A percentile compares a stretch with the other conserved stretches of the same genome.
Evolutionary conservation across 1,140 invertebrate species (phyloP).

Genomic region (Drosophila elegans): DNA sequence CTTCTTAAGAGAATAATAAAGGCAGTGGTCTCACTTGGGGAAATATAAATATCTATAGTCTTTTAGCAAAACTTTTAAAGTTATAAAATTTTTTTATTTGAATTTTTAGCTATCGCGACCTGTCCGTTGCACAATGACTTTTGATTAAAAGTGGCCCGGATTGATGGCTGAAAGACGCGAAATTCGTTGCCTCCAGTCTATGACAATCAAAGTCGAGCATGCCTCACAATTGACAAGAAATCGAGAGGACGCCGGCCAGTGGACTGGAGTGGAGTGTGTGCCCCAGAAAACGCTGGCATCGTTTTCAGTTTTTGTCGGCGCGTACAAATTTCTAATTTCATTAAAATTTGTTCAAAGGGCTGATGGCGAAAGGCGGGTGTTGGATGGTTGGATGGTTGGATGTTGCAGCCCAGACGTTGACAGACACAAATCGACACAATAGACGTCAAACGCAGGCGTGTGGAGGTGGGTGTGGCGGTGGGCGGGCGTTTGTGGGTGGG

Average conservation of each 20-base stretch:
- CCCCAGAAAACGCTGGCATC: constrained; percentile 8
- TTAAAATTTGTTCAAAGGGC: constrained; percentile 68
- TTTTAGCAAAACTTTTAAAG: no score
- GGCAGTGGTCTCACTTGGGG: no score
- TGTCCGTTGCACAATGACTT: constrained; percentile 11
- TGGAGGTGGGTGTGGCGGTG: background rate
- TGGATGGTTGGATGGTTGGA: constrained; percentile 7
- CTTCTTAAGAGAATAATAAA: background rate
- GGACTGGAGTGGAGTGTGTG: background rate
- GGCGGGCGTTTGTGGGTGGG: constrained; percentile 19
- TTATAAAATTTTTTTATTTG: background rate
- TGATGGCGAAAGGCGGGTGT: background rate
- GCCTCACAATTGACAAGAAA: constrained; percentile 67
- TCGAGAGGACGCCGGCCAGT: constrained; percentile 6
- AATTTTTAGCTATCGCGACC: background rate
- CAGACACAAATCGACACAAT: constrained; percentile 78
- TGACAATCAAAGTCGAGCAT: constrained; percentile 69
- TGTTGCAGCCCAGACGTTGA: constrained; percentile 63
- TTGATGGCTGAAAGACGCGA: constrained; percentile 1
- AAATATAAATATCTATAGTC: no score
- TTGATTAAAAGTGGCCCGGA: constrained; percentile 40
- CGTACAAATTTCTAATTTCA: constrained; percentile 78
- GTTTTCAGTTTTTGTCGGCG: constrained; percentile 47
- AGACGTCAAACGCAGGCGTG: constrained; percentile 57
- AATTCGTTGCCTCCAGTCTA: background rate